Evolutionary conservation across 1,140 invertebrate species (phyloP), one percentile per base, ranked within the genome.

Genomic region (Lasaia peninsularis): DNA sequence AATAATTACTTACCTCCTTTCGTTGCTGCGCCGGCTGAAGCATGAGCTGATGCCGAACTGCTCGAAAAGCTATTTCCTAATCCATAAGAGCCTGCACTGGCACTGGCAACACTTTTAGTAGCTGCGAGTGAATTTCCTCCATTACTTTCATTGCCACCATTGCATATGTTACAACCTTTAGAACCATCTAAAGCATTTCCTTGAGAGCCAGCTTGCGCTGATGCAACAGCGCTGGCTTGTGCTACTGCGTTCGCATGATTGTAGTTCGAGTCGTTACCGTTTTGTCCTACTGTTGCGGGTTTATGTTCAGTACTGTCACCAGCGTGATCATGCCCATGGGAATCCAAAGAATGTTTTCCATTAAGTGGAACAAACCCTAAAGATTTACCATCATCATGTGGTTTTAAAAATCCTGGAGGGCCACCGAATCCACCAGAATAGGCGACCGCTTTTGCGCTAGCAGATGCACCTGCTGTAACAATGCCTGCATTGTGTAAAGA

Each of bases 351-450:
- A 21, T 34, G 24, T 16, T 44, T 40, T 31, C 53, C 53, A 4
- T 32, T 32, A n/a, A 28, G 9, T 16, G 35, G 12, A 18, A 24
- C 37, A 24, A 24, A 16, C 11, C 53, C 35, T 2, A 40, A 4
- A 16, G 24, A 10, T 56, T 56, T 56, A 5, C 71, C 70, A 57
- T 67, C 48, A 44, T 86, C 81, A 59, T 65, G 76, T 2, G 85
- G 78, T 68, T 80, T 75, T 12, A 86, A 67, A 14, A 85, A 56
- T 12, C 85, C 85, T 20, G 83, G 72, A 51, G 85, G 85, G 40
- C 85, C 85, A 48, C 81, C 80, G 63, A 88, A 88, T 2, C 81
- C 78, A 24, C 81, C 85, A 28, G 77, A 67, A 49, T 86, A 88
- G 21, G 71, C 64, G 18, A 69, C 67, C n/a, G 79, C 73, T 53